A percentile compares a stretch with the other conserved stretches of the same genome.
Evolutionary conservation across 2,113 vertebrate species (phyloP).

Genomic region (Poicephalus meyeri): DNA sequence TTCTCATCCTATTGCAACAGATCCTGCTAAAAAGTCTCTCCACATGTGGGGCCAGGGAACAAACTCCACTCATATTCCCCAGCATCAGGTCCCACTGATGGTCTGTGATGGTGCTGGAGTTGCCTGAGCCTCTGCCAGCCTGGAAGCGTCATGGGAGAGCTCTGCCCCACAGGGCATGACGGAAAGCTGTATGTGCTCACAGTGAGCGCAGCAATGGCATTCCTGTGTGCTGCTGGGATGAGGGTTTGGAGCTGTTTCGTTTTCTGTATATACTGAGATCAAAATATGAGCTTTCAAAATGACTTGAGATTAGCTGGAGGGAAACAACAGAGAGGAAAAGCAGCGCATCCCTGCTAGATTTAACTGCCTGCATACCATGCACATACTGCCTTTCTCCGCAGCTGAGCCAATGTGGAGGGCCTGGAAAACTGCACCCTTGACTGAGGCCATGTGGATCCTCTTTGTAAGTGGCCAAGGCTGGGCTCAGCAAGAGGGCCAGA

Average conservation of each 20-base stretch:
- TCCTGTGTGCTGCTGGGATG: background rate
- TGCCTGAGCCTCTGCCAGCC: background rate
- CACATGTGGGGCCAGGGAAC: background rate
- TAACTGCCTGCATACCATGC: background rate
- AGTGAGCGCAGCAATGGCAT: background rate
- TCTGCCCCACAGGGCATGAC: background rate
- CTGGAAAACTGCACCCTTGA: background rate
- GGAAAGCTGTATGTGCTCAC: background rate
- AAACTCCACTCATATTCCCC: background rate
- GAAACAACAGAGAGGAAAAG: background rate
- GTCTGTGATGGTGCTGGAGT: background rate
- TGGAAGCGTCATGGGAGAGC: background rate
- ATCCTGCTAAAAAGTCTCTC: background rate
- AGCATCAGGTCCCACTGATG: accelerated
- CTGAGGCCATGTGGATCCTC: background rate
- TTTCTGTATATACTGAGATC: background rate
- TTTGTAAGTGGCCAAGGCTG: background rate
- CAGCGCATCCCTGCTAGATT: background rate
- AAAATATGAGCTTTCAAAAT: constrained; percentile 18
- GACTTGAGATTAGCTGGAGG: background rate
- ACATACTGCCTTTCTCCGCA: background rate
- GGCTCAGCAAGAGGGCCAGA: background rate
- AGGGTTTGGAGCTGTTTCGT: background rate
- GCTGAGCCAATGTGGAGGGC: background rate
- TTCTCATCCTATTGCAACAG: background rate